Evolutionary conservation across 2,797 vertebrate species (phyloP), one percentile per base, ranked within the genome.

Genomic region (Kryptopterus vitreolus): DNA sequence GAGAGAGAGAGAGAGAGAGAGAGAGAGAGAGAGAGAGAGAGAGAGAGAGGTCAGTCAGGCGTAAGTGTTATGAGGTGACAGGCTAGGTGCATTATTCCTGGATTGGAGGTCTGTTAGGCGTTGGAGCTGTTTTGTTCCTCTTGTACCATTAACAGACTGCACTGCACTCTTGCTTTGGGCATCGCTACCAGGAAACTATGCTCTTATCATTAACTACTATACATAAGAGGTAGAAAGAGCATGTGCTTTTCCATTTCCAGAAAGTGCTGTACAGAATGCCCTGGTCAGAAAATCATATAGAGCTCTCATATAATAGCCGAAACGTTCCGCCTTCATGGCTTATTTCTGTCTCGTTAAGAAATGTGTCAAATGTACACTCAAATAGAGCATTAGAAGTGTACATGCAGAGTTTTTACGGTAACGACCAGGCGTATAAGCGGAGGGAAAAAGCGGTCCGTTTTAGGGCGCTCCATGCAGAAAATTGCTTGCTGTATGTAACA

Each of bases 101-200:
- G 35, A 79, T 57, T 78, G 57, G 71, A 69, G 65, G 79, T 72
- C 77, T 72, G 78, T 66, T 26, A 69, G 52, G 53, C 4, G 20
- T 53, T 38, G 10, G 11, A 52, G 46, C n/a, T 24, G 55, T 55
- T 71, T 62, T 68, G 78, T 72, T 74, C 38, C 74, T 81, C 71
- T 82, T 68, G 77, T 65, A 78, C 62, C 80, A 73, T 74, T 85
- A 89, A 89, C 77, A 86, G 89, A 91, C 88, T 92, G 89, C 90
- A 92, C 87, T 91, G 91, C 86, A 90, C 91, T 90, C 86, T 88
- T 86, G 91, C 92, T 91, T 15, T 33, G 86, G 91, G 92, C 91
- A 85, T 71, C 3, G 75, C 85, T 87, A 78, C 59, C 48, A 87
- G 89, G 88, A 86, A 88, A 87, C 87, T 86, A 79, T 88, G 85